phyloP scores from a whole-genome alignment of 2,888 invertebrate genomes.

The Micropterix aruncella region DNA sequence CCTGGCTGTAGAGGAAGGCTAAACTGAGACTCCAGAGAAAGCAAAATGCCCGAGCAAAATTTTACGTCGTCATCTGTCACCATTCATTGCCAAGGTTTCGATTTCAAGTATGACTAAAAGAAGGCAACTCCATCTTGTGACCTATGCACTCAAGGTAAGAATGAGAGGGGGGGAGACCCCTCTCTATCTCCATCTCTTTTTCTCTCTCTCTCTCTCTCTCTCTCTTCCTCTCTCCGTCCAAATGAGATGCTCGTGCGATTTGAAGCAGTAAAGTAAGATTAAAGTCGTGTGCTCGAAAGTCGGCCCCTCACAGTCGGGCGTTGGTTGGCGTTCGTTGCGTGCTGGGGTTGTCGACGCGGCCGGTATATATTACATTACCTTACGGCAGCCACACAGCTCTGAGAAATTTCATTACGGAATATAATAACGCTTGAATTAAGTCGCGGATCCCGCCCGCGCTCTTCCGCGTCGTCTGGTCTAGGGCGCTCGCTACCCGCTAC shows the following conservation, averaged over 20 bases:
- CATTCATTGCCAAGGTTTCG: too few species aligned
- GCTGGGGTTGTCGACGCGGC: too few species aligned
- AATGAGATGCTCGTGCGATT: constrained; percentile 6
- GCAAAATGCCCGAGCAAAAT: too few species aligned
- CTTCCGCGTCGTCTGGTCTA: neutral
- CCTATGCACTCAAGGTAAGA: too few species aligned
- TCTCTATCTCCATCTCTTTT: too few species aligned
- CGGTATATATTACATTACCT: neutral
- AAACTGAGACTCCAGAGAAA: constrained; percentile 2
- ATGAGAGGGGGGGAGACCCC: too few species aligned
- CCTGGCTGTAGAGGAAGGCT: too few species aligned
- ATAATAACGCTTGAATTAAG: neutral
- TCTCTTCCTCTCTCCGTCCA: constrained; percentile 3
- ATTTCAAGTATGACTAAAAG: too few species aligned
- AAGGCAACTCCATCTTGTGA: too few species aligned
- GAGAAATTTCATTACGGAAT: neutral
- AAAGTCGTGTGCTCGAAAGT: constrained; percentile 3
- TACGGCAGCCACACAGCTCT: neutral
- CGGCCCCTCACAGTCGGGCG: constrained; percentile 2
- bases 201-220: constrained; percentile 1
- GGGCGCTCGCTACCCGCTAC: too few species aligned
- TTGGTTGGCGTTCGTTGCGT: neutral
- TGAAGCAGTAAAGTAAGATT: constrained; percentile 6
- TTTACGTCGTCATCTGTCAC: too few species aligned
- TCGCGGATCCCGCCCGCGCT: neutral